Percentiles rank a stretch among this genome's conserved stretches.
Evolutionary conservation across 2,113 vertebrate genomes (phyloP).

Genomic region (Hipposideros armiger): DNA sequence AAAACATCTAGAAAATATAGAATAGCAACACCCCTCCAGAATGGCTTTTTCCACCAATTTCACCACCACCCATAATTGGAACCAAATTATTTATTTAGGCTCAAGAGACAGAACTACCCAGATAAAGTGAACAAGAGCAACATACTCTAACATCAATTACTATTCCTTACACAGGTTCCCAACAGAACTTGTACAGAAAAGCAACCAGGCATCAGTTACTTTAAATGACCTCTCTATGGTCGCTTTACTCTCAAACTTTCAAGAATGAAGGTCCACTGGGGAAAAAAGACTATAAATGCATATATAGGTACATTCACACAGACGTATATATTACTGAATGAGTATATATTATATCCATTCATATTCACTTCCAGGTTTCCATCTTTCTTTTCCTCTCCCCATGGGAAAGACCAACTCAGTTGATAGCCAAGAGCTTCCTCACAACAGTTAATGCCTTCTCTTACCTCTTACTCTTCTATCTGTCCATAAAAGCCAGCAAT

Average conservation of each 20-base stretch:
- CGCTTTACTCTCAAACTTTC: not conserved
- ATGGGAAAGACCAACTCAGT: conserved; percentile 23
- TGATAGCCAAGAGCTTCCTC: conserved; percentile 25
- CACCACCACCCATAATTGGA: not conserved
- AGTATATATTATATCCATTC: not conserved
- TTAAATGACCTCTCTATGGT: not conserved
- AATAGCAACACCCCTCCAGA: not conserved
- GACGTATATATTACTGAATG: not conserved
- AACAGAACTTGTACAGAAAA: conserved; percentile 9
- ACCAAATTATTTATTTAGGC: no score
- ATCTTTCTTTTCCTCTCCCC: conserved; percentile 42
- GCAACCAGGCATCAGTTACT: conserved; percentile 9
- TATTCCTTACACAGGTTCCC: not conserved
- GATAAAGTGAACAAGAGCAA: not conserved
- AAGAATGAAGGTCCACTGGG: not conserved
- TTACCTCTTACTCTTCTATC: conserved; percentile 15
- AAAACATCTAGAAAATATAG: not conserved
- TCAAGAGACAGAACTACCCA: not conserved
- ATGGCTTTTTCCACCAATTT: conserved; percentile 5
- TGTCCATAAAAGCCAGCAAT: not conserved
- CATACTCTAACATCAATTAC: not conserved
- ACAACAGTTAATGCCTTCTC: conserved; percentile 28
- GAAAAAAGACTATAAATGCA: not conserved
- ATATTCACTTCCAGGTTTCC: not conserved
- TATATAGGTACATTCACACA: not conserved